Evolutionary conservation across 2,888 invertebrate species (phyloP).

Genomic region (Phortica magna): DNA sequence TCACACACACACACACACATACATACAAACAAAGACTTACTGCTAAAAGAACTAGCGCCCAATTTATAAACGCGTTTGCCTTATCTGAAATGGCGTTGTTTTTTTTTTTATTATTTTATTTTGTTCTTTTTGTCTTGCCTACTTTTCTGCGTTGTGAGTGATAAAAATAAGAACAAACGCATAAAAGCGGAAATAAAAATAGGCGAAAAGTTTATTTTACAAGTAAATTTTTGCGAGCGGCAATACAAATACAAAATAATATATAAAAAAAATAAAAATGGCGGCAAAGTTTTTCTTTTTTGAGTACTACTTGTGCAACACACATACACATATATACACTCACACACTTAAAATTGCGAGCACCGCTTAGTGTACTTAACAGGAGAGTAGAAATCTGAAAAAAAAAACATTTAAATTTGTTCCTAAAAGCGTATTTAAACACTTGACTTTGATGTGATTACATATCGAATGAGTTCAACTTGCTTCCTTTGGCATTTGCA

Average conservation of each 20-base stretch:
- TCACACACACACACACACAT: constrained; percentile 54
- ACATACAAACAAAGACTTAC: constrained; percentile 43
- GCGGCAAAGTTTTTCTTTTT: background rate
- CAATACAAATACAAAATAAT: background rate
- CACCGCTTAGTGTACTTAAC: too few relatives aligned
- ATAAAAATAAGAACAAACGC: constrained; percentile 19
- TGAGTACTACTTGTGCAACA: too few relatives aligned
- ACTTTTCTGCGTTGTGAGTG: background rate
- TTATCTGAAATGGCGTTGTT: constrained; percentile 49
- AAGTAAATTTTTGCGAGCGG: background rate
- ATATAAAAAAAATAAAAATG: constrained; percentile 8
- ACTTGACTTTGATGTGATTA: constrained; percentile 22
- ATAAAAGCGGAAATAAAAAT: constrained; percentile 21
- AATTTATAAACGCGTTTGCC: constrained; percentile 67
- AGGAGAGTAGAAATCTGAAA: background rate
- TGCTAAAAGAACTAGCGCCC: constrained; percentile 55
- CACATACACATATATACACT: too few relatives aligned
- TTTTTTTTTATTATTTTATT: constrained; percentile 41
- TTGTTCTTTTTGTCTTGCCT: constrained; percentile 7
- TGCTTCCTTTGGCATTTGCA: background rate
- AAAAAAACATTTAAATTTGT: constrained; percentile 14
- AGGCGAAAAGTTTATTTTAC: constrained; percentile 4
- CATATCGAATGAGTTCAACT: background rate
- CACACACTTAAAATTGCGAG: too few relatives aligned
- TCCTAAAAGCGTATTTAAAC: background rate